These are phyloP conservation scores for Limnephilus auricula DNA, from an alignment of 2,888 invertebrate species.

Conservation along the genomic window DNA sequence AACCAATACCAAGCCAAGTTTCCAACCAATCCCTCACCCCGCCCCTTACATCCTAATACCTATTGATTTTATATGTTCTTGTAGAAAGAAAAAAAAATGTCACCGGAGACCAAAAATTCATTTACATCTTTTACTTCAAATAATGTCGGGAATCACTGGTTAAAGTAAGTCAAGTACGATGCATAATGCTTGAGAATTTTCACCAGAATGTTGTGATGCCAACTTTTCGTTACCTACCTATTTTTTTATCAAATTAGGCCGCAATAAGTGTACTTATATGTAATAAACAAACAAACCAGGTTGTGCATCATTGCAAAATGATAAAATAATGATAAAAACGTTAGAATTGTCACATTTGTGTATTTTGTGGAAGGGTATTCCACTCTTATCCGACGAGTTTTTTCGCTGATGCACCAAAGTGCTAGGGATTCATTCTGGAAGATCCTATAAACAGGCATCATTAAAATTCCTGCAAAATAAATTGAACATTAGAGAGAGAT, in stretches of 20 bases:
- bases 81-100: too few relatives aligned
- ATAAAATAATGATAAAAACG: background rate
- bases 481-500: background rate
- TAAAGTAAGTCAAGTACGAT: too few relatives aligned
- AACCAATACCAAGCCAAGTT: too few relatives aligned
- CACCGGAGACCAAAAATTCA: too few relatives aligned
- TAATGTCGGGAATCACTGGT: too few relatives aligned
- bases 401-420: background rate
- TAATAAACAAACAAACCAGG: background rate
- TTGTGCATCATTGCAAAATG: background rate
- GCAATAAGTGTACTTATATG: background rate
- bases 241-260: background rate
- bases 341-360: background rate
- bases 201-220: background rate
- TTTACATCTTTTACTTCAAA: too few relatives aligned
- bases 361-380: background rate
- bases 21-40: too few relatives aligned
- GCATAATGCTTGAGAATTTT: too few relatives aligned
- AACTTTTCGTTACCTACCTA: background rate
- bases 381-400: background rate
- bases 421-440: too few relatives aligned
- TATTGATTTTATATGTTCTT: too few relatives aligned
- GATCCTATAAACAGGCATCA: too few relatives aligned
- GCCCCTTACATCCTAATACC: too few relatives aligned
- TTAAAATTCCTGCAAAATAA: background rate